phyloP scores from a whole-genome alignment of 1,140 invertebrate species.

The Calephelis nemesis region DNA sequence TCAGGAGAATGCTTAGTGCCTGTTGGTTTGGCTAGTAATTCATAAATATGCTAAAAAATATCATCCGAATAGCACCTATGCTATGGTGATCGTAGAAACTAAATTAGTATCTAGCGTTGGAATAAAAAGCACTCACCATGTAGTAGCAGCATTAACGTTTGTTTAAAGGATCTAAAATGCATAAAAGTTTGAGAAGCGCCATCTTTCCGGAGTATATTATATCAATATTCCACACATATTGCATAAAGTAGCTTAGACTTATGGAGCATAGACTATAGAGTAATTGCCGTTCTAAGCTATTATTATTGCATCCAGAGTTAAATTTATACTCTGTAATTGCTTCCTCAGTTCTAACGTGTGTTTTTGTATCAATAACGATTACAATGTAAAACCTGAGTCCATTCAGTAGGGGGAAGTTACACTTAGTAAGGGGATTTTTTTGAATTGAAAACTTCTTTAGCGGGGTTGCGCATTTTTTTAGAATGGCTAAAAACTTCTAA shows the following conservation, averaged over 20 bases:
- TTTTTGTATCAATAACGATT: slow-evolving; percentile 6
- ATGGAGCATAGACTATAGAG: slow-evolving; percentile 8
- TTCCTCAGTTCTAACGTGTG: slow-evolving; percentile 8
- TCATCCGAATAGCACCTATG: no score
- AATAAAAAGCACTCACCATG: background rate
- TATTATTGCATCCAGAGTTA: slow-evolving; percentile 8
- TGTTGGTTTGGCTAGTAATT: no score
- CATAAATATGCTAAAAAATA: no score
- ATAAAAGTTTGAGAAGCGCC: no score
- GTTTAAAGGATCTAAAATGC: background rate
- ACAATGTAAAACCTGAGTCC: background rate
- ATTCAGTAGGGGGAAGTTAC: background rate
- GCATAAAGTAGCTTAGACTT: background rate
- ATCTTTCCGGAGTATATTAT: background rate
- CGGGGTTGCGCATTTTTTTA: no score
- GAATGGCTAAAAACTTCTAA: no score
- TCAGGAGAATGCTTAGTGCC: no score
- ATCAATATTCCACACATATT: slow-evolving; percentile 5
- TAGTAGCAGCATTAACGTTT: background rate
- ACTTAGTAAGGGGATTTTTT: background rate
- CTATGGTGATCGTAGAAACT: no score
- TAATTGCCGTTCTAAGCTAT: slow-evolving; percentile 2
- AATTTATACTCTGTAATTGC: slow-evolving; percentile 6
- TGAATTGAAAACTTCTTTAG: background rate
- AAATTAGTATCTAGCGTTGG: no score